These are phyloP conservation scores for Burhinus oedicnemus DNA, from an alignment of 2,113 vertebrate genomes.

Conservation along the genomic window DNA sequence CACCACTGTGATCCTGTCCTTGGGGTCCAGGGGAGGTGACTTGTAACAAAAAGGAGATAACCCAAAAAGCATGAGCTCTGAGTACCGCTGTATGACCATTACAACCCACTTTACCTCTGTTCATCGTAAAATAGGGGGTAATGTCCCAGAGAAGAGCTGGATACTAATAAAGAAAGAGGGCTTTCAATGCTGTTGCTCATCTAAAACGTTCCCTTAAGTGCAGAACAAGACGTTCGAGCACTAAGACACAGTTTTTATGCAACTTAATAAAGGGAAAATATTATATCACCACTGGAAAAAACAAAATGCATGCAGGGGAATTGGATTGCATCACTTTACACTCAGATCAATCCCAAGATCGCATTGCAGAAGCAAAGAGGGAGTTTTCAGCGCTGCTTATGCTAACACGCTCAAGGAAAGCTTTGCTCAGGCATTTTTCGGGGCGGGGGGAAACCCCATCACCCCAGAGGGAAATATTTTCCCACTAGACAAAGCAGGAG, in stretches of 20 bases:
- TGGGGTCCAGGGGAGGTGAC: background rate
- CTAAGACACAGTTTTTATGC: slow-evolving; percentile 16
- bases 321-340: background rate
- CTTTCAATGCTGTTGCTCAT: slow-evolving; percentile 4
- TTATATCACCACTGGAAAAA: slow-evolving; percentile 34
- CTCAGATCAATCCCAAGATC: background rate
- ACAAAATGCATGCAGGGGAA: background rate
- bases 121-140: background rate
- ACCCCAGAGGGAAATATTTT: background rate
- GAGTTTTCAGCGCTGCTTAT: background rate
- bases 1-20: background rate
- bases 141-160: background rate
- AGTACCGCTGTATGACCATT: background rate
- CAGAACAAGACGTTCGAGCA: background rate
- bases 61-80: background rate
- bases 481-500: background rate
- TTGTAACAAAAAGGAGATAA: background rate
- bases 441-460: background rate
- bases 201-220: slow-evolving; percentile 25
- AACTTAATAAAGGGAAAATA: slow-evolving; percentile 47
- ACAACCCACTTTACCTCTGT: background rate
- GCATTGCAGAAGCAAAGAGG: background rate
- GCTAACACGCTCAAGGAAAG: background rate
- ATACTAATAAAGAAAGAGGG: slow-evolving; percentile 21
- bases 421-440: background rate